A percentile compares a stretch with the other conserved stretches of the same genome.
Conservation (phyloP, 2,797 vertebrate genomes). For the Bradypodion pumilum region DNA sequence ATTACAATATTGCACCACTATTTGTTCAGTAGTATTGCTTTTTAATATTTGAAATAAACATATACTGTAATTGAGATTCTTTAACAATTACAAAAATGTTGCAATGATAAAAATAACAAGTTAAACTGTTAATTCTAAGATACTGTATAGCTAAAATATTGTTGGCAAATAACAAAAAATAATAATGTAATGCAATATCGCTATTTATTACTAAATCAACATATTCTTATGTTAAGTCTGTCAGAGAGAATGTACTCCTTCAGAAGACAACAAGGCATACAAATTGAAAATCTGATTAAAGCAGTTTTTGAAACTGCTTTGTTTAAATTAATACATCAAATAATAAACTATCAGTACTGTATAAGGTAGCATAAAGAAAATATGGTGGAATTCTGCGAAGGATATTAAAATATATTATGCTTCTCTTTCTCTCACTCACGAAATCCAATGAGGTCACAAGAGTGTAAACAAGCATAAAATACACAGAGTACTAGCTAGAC, state of each 20-base stretch:
- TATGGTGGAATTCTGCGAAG: neutral
- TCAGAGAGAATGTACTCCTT: slow-evolving; percentile 9
- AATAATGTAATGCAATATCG: neutral
- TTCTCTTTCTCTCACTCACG: slow-evolving; percentile 16
- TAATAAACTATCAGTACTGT: neutral
- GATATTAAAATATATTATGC: neutral
- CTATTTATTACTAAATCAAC: neutral
- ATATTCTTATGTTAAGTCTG: neutral
- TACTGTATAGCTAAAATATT: slow-evolving; percentile 4
- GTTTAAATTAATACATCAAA: slow-evolving; percentile 1
- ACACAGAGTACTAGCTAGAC: neutral
- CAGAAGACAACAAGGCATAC: neutral
- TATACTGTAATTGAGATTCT: neutral
- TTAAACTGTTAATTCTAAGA: neutral
- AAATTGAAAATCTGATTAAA: neutral
- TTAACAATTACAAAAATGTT: neutral
- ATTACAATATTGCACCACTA: no score
- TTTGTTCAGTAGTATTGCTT: neutral
- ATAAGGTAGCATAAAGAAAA: slow-evolving; percentile 23
- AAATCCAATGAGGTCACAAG: slow-evolving; percentile 44
- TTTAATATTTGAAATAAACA: neutral
- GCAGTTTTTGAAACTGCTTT: slow-evolving; percentile 9
- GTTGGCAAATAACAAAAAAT: neutral
- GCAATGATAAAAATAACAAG: neutral
- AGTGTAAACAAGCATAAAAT: slow-evolving; percentile 34